These are phyloP conservation scores for Etheostoma nigrum DNA, from an alignment of 2,797 vertebrate genomes.

Conservation along the genomic window DNA sequence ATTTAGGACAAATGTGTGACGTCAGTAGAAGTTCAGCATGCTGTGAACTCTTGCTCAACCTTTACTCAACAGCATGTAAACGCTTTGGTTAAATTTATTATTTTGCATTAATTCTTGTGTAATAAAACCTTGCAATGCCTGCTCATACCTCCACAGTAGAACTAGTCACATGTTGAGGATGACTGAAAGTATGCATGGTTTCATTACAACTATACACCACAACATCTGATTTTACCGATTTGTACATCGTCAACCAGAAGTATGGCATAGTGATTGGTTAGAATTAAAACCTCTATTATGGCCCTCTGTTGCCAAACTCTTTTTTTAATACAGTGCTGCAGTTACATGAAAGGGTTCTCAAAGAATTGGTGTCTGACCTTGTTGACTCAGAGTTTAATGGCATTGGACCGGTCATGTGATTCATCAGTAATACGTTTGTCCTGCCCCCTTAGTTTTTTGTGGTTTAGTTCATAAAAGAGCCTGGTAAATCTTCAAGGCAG, in stretches of 20 bases:
- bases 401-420: conserved; percentile 14
- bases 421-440: conserved; percentile 12
- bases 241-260: background rate
- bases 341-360: background rate
- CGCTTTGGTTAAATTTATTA: background rate
- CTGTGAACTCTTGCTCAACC: background rate
- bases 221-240: background rate
- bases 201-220: background rate
- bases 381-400: conserved; percentile 1
- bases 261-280: background rate
- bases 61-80: background rate
- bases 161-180: background rate
- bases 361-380: background rate
- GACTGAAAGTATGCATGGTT: background rate
- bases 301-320: background rate
- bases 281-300: background rate
- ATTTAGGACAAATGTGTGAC: background rate
- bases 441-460: conserved; percentile 8
- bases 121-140: conserved; percentile 1
- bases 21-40: background rate
- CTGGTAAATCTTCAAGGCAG: conserved; percentile 17
- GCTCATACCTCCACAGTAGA: background rate
- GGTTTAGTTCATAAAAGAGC: conserved; percentile 25
- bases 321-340: background rate
- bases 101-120: background rate